Evolutionary conservation across 2,888 invertebrate species (phyloP).

Genomic region (Mallateleia sp.): DNA sequence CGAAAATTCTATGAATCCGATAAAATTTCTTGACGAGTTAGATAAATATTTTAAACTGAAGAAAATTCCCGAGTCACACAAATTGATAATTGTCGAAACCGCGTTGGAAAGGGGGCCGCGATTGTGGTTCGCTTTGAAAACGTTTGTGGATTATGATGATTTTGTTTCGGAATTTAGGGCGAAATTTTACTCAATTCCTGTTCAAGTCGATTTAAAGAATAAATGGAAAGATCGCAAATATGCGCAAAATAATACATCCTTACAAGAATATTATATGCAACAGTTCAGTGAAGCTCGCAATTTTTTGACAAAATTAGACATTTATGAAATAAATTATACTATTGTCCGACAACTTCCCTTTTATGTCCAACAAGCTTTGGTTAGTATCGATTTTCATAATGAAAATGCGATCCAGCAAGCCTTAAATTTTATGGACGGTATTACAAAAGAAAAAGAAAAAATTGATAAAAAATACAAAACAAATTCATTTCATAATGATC

Average conservation of each 20-base stretch:
- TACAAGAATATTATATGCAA: constrained; percentile 1
- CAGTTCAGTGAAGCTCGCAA: neutral
- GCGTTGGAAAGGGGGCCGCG: neutral
- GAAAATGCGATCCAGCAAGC: neutral
- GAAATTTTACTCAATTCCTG: neutral
- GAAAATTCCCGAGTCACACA: neutral
- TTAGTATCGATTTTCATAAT: neutral
- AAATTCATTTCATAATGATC: no score
- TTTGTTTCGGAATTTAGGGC: neutral
- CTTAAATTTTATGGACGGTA: neutral
- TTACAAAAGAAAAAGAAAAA: constrained; percentile 6
- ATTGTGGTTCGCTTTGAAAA: neutral
- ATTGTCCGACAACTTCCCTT: constrained; percentile 6
- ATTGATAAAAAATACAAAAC: neutral
- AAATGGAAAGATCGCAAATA: neutral
- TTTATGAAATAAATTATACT: constrained; percentile 9
- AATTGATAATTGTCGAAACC: constrained; percentile 25
- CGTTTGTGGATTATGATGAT: neutral
- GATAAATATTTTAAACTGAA: constrained; percentile 19
- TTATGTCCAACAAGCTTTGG: constrained; percentile 6
- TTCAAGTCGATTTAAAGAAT: neutral
- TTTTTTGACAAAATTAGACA: neutral
- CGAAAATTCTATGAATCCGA: constrained; percentile 6
- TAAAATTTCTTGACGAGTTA: constrained; percentile 13
- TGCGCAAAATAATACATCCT: neutral